A percentile compares a stretch with the other conserved stretches of the same genome.
Evolutionary conservation across 2,113 vertebrate genomes (phyloP).

Genomic region (Pollachius pollachius): DNA sequence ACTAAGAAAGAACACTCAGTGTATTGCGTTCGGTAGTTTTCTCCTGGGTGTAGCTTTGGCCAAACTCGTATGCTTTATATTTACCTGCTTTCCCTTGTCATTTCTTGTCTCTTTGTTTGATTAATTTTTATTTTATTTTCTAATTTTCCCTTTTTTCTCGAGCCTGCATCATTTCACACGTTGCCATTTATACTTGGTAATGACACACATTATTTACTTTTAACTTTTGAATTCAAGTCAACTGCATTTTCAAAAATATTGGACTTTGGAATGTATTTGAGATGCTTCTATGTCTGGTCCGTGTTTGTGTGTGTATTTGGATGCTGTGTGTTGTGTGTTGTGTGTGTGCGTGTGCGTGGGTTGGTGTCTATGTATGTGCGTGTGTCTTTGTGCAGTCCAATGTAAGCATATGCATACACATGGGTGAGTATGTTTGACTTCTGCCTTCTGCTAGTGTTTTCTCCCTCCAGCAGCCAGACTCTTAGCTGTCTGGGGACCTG

Average conservation of each 20-base stretch:
- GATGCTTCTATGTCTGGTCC: too few relatives aligned
- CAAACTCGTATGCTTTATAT: too few relatives aligned
- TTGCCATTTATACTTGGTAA: too few relatives aligned
- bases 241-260: too few relatives aligned
- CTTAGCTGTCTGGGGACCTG: conserved; percentile 15
- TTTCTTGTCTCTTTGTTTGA: conserved; percentile 29
- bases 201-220: too few relatives aligned
- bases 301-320: too few relatives aligned
- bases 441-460: conserved; percentile 10
- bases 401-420: conserved; percentile 5
- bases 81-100: not conserved
- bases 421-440: not conserved
- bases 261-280: too few relatives aligned
- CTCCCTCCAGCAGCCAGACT: conserved; percentile 42
- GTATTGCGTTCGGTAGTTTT: conserved; percentile 2
- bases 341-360: not conserved
- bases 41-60: too few relatives aligned
- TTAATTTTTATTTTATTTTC: not conserved
- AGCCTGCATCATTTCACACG: not conserved
- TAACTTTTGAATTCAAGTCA: too few relatives aligned
- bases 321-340: too few relatives aligned
- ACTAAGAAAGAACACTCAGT: conserved; percentile 19
- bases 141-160: not conserved
- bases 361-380: conserved; percentile 1
- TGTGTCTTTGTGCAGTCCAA: conserved; percentile 18